These are phyloP conservation scores for Polyommatus icarus DNA, from an alignment of 2,888 invertebrate genomes.

Conservation along the genomic window DNA sequence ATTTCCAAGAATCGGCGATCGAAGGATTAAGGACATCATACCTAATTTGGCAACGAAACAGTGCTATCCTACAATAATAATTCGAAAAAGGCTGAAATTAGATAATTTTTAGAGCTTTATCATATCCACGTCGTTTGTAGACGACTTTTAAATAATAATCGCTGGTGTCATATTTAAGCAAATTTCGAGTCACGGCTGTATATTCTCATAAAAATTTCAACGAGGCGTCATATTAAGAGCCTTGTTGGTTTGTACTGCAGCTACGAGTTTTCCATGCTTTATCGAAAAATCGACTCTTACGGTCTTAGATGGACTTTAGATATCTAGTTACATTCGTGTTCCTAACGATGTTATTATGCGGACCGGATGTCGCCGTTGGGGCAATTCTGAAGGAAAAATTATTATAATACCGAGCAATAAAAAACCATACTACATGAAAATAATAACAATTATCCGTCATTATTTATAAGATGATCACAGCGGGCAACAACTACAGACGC, in stretches of 20 bases:
- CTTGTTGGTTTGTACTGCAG: background rate
- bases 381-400: background rate
- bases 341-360: background rate
- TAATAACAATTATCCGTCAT: constrained; percentile 5
- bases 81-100: background rate
- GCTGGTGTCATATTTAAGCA: too few relatives aligned
- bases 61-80: background rate
- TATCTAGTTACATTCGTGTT: background rate
- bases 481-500: background rate
- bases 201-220: too few relatives aligned
- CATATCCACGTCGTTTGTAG: too few relatives aligned
- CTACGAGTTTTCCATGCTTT: background rate
- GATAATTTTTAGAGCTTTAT: too few relatives aligned
- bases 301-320: background rate
- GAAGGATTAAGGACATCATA: background rate
- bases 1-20: too few relatives aligned
- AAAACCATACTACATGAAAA: background rate
- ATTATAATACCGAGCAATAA: background rate
- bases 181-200: too few relatives aligned
- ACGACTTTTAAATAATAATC: too few relatives aligned
- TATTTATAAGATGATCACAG: background rate
- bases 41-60: too few relatives aligned
- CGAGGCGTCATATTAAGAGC: too few relatives aligned
- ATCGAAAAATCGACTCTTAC: background rate
- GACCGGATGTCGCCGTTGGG: background rate